Base-by-base conservation (phyloP, 2,113 vertebrate species). In the Salvator merianae region DNA sequence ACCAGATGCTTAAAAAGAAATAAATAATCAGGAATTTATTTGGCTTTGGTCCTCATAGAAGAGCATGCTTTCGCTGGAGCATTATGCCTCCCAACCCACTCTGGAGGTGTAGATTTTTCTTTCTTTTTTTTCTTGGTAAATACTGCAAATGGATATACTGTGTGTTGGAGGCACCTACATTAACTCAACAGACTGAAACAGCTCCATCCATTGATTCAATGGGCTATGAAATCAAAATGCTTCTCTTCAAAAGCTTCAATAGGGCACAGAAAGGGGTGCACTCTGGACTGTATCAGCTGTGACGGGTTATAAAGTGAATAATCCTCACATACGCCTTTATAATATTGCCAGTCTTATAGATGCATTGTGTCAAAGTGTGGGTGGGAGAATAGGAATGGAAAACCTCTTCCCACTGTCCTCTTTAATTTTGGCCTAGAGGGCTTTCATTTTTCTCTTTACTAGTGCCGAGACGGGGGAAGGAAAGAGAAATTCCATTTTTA, bases 181-280 rank as follows among this genome's bases (percentile, higher is more conserved):
- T 88, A 88, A 87, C 65, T 22, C 87, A 93, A 89, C 77, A 84
- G 76, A 85, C 81, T 76, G 92, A 90, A 92, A 87, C 34, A 86
- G 77, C 79, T 91, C 79, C 79, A 86, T 93, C 84, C 89, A 40
- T 59, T 79, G 86, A 84, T 66, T 88, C 88, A 88, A 24, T 90
- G 89, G 85, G 69, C 88, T 3, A 3, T 92, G 90, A 95, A 92
- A 92, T 91, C 88, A 86, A 92, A 72, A 84, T 71, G 3, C 2
- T 91, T 92, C 36, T 89, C 13, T 85, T 70, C 9, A 30, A 18
- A 88, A 84, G 65, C 69, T 73, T 81, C 80, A 47, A 26, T 62
- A 30, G 1, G 38, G 59, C 34, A 14, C 53, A 12, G 6, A 8
- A 36, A 7, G 66, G 18, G 36, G 77, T 86, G 40, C 36, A 90